Evolutionary conservation across 2,888 invertebrate genomes (phyloP).

Genomic region (Leptopterna dolabrata): DNA sequence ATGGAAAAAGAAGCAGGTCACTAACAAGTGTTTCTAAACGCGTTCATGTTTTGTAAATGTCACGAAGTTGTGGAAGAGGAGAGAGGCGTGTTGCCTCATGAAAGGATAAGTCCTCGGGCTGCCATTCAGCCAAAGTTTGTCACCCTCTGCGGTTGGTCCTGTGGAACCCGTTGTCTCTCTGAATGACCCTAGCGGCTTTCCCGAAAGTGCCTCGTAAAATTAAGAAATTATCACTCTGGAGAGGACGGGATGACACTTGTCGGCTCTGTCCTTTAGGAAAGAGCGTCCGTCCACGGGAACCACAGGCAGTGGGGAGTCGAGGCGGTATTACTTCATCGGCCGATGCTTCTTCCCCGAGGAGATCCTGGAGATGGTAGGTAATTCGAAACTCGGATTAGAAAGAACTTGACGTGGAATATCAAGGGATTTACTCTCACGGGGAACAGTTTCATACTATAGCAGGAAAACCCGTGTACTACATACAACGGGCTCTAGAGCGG

Average conservation of each 20-base stretch:
- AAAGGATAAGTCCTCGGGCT: neutral
- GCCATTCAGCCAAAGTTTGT: constrained; percentile 9
- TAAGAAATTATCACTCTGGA: constrained; percentile 3
- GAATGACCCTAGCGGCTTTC: constrained; percentile 19
- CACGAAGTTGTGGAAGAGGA: neutral
- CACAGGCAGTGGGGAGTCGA: neutral
- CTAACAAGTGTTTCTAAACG: neutral
- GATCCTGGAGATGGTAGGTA: too few species aligned
- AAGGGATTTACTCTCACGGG: too few species aligned
- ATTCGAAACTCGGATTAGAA: too few species aligned
- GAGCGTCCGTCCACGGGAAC: neutral
- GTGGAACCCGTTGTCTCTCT: neutral
- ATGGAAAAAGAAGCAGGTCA: neutral
- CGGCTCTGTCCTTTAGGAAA: neutral
- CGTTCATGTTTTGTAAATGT: neutral
- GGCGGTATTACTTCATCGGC: too few species aligned
- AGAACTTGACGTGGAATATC: too few species aligned
- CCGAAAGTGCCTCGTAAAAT: constrained; percentile 1
- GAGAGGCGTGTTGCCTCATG: neutral
- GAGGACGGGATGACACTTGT: neutral
- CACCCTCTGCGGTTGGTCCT: constrained; percentile 20
- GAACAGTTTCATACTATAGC: too few species aligned
- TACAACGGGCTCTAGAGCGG: too few species aligned
- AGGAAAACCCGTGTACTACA: too few species aligned
- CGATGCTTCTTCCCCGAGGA: too few species aligned